Percentiles rank a stretch among this genome's conserved stretches.
Evolutionary conservation across 2,888 invertebrate species (phyloP).

Genomic region (Vanessa cardui): DNA sequence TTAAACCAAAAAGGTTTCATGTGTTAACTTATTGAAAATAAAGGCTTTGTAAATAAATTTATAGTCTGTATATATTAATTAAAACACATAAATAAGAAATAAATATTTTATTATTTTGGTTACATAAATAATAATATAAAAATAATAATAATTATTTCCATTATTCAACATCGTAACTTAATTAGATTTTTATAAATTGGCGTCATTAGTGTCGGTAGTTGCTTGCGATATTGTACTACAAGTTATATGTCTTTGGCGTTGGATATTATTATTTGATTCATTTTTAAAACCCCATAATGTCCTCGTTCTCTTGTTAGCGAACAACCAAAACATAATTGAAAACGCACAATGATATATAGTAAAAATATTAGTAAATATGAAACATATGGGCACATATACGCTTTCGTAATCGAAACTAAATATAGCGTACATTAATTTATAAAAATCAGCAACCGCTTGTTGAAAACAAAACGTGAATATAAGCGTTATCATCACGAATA

Average conservation of each 20-base stretch:
- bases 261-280: conserved; percentile 15
- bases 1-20: too few species aligned
- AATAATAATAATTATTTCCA: not conserved
- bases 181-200: not conserved
- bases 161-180: not conserved
- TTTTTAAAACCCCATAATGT: conserved; percentile 53
- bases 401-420: conserved; percentile 35
- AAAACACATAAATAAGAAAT: not conserved
- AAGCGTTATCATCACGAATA: conserved; percentile 61
- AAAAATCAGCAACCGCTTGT: conserved; percentile 59
- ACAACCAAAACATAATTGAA: conserved; percentile 69
- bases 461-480: conserved; percentile 69
- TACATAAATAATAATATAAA: not conserved
- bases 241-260: not conserved
- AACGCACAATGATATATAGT: conserved; percentile 65
- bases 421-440: conserved; percentile 53
- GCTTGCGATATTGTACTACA: conserved; percentile 1
- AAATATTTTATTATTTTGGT: not conserved
- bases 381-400: conserved; percentile 34
- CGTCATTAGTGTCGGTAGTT: not conserved
- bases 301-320: conserved; percentile 67
- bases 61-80: not conserved
- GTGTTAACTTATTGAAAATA: too few species aligned
- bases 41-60: too few species aligned
- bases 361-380: conserved; percentile 43